A percentile compares a stretch with the other conserved stretches of the same genome.
Conservation (phyloP, 2,113 vertebrate genomes). For the Actinemys pallida region DNA sequence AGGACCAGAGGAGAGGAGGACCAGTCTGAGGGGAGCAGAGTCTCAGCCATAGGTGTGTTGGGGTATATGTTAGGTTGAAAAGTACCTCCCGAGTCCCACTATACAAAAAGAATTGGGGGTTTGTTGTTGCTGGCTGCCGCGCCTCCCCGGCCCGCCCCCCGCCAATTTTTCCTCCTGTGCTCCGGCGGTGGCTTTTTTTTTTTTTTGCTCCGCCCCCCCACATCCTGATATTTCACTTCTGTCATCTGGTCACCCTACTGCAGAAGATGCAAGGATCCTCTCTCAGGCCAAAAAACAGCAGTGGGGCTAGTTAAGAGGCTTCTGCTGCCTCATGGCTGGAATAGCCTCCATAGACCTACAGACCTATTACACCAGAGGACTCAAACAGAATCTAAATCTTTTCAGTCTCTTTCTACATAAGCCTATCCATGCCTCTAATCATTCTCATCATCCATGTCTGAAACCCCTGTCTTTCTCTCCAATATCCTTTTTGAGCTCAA, state of each 20-base stretch:
- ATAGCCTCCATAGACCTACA: neutral
- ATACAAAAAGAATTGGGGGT: no score
- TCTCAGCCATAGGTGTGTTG: no score
- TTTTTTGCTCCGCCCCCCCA: no score
- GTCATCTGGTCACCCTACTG: neutral
- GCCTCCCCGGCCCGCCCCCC: no score
- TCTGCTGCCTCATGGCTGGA: neutral
- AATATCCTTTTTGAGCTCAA: neutral
- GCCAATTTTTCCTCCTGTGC: no score
- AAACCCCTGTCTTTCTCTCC: neutral
- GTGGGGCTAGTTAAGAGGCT: neutral
- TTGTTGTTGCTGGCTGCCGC: no score
- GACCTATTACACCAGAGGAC: neutral
- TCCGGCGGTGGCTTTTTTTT: no score
- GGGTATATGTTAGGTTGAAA: no score
- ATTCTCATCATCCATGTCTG: accelerated
- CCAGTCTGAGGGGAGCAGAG: no score
- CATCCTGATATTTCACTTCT: no score
- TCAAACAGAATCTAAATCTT: neutral
- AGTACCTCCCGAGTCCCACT: no score
- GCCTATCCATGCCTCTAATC: neutral
- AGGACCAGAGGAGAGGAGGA: no score
- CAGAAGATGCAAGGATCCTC: constrained; percentile 25
- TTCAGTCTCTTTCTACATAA: neutral
- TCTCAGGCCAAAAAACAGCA: neutral